phyloP scores from a whole-genome alignment of 2,888 invertebrate species.

The Anthophora plumipes region DNA sequence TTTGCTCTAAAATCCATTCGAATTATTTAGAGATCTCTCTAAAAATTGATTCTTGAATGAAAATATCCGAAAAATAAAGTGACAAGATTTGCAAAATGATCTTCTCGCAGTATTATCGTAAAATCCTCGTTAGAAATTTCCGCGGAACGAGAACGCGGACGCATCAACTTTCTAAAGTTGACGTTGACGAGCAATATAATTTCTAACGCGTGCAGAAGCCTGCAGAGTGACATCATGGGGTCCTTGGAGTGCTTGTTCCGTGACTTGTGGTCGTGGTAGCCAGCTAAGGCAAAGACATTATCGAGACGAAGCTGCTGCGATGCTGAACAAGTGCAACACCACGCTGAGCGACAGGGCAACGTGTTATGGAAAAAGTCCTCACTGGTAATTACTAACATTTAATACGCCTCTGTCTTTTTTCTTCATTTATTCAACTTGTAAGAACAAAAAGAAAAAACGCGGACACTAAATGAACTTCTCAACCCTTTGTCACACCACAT shows the following conservation, averaged over 20 bases:
- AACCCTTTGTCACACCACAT: too few relatives aligned
- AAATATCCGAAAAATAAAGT: neutral
- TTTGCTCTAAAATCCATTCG: too few relatives aligned
- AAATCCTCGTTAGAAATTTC: neutral
- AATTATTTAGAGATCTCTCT: too few relatives aligned
- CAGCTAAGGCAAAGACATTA: constrained; percentile 92
- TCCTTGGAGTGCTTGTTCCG: constrained; percentile 92
- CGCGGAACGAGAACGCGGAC: neutral
- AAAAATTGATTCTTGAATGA: too few relatives aligned
- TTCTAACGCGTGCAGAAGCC: constrained; percentile 87
- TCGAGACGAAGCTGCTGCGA: constrained; percentile 85
- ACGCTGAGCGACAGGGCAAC: constrained; percentile 72
- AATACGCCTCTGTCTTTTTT: too few relatives aligned
- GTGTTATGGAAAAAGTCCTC: constrained; percentile 73
- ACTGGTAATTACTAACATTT: constrained; percentile 74
- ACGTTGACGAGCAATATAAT: constrained; percentile 19
- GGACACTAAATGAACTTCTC: too few relatives aligned
- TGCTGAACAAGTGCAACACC: constrained; percentile 87
- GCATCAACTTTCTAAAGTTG: neutral
- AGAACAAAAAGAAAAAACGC: too few relatives aligned
- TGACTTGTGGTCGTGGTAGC: constrained; percentile 94
- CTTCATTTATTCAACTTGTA: too few relatives aligned
- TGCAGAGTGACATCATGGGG: constrained; percentile 92
- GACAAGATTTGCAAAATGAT: neutral
- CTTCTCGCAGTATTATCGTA: neutral